Evolutionary conservation across 2,113 vertebrate species (phyloP), one percentile per base, ranked within the genome.

Genomic region (Istiophorus platypterus): DNA sequence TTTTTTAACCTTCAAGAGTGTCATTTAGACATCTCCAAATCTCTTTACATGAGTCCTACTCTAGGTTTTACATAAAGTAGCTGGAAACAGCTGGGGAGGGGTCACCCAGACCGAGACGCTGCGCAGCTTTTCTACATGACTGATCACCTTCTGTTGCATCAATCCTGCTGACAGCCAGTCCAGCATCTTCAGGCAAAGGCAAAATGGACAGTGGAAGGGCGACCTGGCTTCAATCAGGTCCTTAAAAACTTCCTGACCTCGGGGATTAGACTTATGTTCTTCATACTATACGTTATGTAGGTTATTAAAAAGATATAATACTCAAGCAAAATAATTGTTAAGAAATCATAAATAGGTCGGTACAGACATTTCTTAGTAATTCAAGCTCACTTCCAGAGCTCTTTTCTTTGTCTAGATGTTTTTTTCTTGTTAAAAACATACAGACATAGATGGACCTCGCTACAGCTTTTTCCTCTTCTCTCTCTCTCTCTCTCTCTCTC

Each of bases 71-170:
- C 41, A 66, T 42, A 59, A 17, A 22, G 52, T 45, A 14, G 65
- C 45, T 42, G 12, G 20, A 76, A 87, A 82, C 84, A 90, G 80
- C 76, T 85, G 81, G 86, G 54, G n/a, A 26, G 49, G 37, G 45
- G 41, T 71, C 75, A 61, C 31, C 12, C 27, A 57, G 65, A 66
- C 78, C 0, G 37, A 78, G 75, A 78, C 51, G 27, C 49, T 77
- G 59, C 24, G 58, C 70, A 68, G 83, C 84, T 91, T 91, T 90
- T 85, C 86, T 66, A 73, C 80, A 84, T 89, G 85, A 86, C 82
- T 65, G 75, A 88, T 91, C 76, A 83, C 34, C 80, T 81, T 76
- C 65, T 69, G 37, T 14, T 54, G 52, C 66, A 18, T 13, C 88
- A 83, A 88, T 91, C 80, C 81, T 62, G 27, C 72, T 63, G 74